These are phyloP conservation scores for Lymantria dispar DNA, from an alignment of 2,888 invertebrate genomes.

Conservation along the genomic window DNA sequence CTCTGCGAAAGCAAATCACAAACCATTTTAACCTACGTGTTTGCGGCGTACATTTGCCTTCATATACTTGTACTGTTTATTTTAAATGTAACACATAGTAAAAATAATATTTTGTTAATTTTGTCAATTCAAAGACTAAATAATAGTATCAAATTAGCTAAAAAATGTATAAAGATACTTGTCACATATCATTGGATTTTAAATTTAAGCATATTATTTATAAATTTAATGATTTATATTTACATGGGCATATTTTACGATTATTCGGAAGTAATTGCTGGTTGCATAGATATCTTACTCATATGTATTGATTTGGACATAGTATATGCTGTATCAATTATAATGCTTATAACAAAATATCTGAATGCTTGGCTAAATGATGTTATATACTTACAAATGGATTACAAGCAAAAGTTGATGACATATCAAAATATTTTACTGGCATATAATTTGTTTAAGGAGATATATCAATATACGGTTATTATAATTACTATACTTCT, in stretches of 20 bases:
- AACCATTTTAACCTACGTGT: not conserved
- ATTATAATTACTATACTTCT: too few relatives aligned
- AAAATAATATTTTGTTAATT: slow-evolving; percentile 3
- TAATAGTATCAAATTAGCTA: not conserved
- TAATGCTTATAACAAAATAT: too few relatives aligned
- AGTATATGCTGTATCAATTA: slow-evolving; percentile 8
- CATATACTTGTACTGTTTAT: not conserved
- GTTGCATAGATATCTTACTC: not conserved
- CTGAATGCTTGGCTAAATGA: too few relatives aligned
- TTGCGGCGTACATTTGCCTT: not conserved
- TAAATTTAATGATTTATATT: not conserved
- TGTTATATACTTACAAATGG: too few relatives aligned
- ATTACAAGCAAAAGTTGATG: too few relatives aligned
- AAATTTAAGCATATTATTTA: not conserved
- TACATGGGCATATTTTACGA: not conserved
- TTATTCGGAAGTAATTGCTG: not conserved
- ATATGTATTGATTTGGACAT: slow-evolving; percentile 5
- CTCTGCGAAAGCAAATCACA: not conserved
- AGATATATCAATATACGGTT: too few relatives aligned
- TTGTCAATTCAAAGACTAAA: not conserved
- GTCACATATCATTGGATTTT: slow-evolving; percentile 3
- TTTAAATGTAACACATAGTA: not conserved
- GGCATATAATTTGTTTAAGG: too few relatives aligned
- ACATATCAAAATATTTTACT: too few relatives aligned
- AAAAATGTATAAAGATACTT: too few relatives aligned